phyloP scores from a whole-genome alignment of 1,140 invertebrate species.

The Scaptomyza graminum region DNA sequence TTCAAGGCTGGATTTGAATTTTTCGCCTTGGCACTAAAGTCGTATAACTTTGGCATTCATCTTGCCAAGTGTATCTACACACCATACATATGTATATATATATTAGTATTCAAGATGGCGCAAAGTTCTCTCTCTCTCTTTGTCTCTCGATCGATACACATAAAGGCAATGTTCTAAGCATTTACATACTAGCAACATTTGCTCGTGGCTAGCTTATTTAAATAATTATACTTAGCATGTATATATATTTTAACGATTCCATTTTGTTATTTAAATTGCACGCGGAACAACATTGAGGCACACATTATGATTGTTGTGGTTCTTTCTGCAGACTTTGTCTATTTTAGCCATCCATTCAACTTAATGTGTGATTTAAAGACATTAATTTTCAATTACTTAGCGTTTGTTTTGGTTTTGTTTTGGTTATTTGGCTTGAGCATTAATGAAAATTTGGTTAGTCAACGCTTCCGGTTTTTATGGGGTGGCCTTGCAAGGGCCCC shows the following conservation, averaged over 20 bases:
- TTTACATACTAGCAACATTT: slow-evolving; percentile 47
- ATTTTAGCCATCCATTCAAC: background rate
- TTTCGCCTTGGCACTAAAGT: slow-evolving; percentile 80
- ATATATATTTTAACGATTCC: slow-evolving; percentile 21
- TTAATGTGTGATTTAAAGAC: slow-evolving; percentile 38
- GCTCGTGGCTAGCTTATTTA: slow-evolving; percentile 33
- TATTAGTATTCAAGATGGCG: too few relatives aligned
- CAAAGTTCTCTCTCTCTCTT: background rate
- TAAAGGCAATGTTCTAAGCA: slow-evolving; percentile 54
- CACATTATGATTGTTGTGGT: slow-evolving; percentile 28
- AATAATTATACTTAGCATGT: slow-evolving; percentile 13
- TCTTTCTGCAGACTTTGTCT: slow-evolving; percentile 13
- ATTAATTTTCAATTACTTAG: slow-evolving; percentile 51
- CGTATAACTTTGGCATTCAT: slow-evolving; percentile 79
- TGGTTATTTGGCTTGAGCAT: slow-evolving; percentile 16
- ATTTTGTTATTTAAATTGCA: slow-evolving; percentile 80
- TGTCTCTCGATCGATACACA: background rate
- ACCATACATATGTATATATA: slow-evolving; percentile 7
- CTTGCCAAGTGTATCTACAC: slow-evolving; percentile 55
- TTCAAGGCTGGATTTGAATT: slow-evolving; percentile 77
- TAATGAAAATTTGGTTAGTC: slow-evolving; percentile 1
- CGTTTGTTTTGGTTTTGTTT: slow-evolving; percentile 10
- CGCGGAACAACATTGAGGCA: slow-evolving; percentile 59
- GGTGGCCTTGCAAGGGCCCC: slow-evolving; percentile 37
- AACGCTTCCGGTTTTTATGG: slow-evolving; percentile 24